Evolutionary conservation across 2,797 vertebrate species (phyloP), one percentile per base, ranked within the genome.

Genomic region (Sebastes flavidus): DNA sequence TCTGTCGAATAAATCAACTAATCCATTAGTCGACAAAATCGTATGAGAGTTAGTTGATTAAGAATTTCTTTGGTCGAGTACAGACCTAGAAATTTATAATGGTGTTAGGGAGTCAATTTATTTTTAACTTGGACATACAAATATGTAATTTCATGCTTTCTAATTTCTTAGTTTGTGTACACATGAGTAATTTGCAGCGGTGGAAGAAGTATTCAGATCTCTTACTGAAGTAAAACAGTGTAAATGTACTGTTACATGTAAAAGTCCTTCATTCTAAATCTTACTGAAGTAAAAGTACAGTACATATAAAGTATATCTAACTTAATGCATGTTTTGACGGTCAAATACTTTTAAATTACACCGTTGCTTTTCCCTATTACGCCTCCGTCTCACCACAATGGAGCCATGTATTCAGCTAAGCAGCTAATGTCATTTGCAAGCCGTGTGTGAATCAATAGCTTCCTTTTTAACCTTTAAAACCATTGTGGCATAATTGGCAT

Each of bases 381-480:
- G 34, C 66, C 84, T 68, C 61, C 30, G 20, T 72, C 73, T 82
- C 70, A 71, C 79, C 78, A 63, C 73, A 72, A 38, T 34, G 58
- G 71, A 80, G 81, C 72, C 54, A 6, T 52, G 65, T 14, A 34
- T 82, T 67, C 65, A 68, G 62, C 81, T 24, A 13, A 83, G 75
- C 56, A 71, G 54, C 78, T 79, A 80, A 87, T 68, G 77, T 71
- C 56, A 77, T 84, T 88, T 86, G 76, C 72, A 61, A 55, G 29
- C 32, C 29, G 6, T 46, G 68, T 61, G 68, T 75, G 77, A 92
- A 94, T 94, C 89, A 89, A 92, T 92, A 87, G 16, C 67, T 76
- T 90, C 83, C 82, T 92, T 93, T 94, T 93, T 86, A 92, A 89
- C 88, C 85, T 90, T 94, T 92, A 75, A 84, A 92, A 84, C 77